Conservation (phyloP, 2,797 vertebrate genomes). For the Liparis tanakae region DNA sequence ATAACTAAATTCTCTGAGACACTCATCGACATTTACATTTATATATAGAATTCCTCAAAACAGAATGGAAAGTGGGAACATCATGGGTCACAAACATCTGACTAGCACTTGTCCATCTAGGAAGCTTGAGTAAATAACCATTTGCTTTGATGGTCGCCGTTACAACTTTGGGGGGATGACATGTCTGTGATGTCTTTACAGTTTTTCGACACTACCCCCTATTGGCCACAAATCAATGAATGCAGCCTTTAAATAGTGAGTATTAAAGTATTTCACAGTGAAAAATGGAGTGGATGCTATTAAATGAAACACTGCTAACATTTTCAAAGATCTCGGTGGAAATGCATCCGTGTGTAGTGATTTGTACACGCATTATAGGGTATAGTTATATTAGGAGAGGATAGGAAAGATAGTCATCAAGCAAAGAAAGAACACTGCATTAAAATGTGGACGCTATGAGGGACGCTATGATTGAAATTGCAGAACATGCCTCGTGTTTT, state of each 20-base stretch:
- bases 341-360: neutral
- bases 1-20: too few species aligned
- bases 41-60: too few species aligned
- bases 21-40: too few species aligned
- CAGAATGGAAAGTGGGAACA: too few species aligned
- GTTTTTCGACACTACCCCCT: neutral
- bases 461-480: neutral
- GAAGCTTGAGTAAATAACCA: too few species aligned
- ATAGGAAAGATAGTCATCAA: neutral
- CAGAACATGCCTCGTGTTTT: neutral
- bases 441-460: neutral
- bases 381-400: neutral
- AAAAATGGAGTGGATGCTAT: neutral
- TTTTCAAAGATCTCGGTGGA: neutral
- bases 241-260: neutral
- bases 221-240: neutral
- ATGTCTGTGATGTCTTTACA: neutral
- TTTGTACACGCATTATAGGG: neutral
- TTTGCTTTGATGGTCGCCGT: neutral
- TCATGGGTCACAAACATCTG: too few species aligned
- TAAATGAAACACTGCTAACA: neutral
- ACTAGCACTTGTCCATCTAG: too few species aligned
- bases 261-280: neutral
- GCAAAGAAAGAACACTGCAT: neutral
- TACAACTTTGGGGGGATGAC: neutral